phyloP scores from a whole-genome alignment of 2,113 vertebrate species.

The Pelvicachromis taeniatus region DNA sequence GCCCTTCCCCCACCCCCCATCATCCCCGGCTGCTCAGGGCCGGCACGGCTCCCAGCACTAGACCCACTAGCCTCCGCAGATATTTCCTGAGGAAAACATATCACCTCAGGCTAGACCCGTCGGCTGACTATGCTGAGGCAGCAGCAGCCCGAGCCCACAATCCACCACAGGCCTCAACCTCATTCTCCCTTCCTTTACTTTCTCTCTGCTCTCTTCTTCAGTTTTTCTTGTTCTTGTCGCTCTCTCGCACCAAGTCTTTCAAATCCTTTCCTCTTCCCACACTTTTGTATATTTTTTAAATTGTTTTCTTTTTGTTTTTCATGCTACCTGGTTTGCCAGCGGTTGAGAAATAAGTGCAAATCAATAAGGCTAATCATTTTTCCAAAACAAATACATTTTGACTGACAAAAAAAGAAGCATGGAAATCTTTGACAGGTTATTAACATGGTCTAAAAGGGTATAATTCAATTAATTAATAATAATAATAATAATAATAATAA shows the following conservation, averaged over 20 bases:
- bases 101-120: constrained; percentile 62
- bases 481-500: neutral
- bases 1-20: neutral
- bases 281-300: neutral
- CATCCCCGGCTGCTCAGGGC: constrained; percentile 20
- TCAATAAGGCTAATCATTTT: constrained; percentile 15
- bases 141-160: constrained; percentile 66
- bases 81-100: constrained; percentile 79
- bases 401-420: neutral
- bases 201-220: constrained; percentile 5
- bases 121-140: constrained; percentile 65
- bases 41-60: constrained; percentile 49
- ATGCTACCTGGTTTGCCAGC: neutral
- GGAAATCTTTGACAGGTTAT: neutral
- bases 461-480: neutral
- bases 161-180: constrained; percentile 64
- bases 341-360: constrained; percentile 20
- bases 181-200: constrained; percentile 34
- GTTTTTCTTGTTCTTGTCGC: neutral
- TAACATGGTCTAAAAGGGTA: neutral
- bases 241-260: neutral
- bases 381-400: constrained; percentile 29
- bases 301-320: neutral
- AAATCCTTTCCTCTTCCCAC: neutral
- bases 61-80: constrained; percentile 66